A percentile compares a stretch with the other conserved stretches of the same genome.
Evolutionary conservation across 2,888 invertebrate genomes (phyloP).

Genomic region (Heliconius aoede): DNA sequence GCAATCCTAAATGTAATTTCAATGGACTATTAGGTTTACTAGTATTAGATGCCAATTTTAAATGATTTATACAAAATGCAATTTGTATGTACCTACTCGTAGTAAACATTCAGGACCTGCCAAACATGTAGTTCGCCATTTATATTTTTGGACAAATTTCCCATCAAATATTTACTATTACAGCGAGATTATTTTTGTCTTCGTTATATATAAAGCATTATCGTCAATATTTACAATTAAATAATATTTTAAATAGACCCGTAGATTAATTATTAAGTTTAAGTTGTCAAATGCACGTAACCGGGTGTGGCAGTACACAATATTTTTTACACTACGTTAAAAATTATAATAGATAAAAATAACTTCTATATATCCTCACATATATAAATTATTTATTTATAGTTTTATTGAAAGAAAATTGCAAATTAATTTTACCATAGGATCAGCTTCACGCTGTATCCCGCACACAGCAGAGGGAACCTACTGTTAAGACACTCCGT

Average conservation of each 20-base stretch:
- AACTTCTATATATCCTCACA: not conserved
- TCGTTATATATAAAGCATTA: constrained; percentile 13
- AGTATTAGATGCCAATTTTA: constrained; percentile 21
- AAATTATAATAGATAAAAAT: not conserved
- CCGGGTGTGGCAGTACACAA: not conserved
- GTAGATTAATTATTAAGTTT: not conserved
- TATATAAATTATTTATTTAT: too few relatives aligned
- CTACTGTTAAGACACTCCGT: too few relatives aligned
- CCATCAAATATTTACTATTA: constrained; percentile 30
- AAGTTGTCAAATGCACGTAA: constrained; percentile 1
- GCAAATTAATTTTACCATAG: not conserved
- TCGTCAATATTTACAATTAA: constrained; percentile 27
- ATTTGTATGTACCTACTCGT: not conserved
- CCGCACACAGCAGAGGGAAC: too few relatives aligned
- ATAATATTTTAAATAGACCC: constrained; percentile 51
- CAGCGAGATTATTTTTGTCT: constrained; percentile 23
- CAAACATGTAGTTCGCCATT: constrained; percentile 49
- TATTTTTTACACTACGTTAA: constrained; percentile 1
- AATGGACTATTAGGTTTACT: constrained; percentile 9
- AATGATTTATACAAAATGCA: constrained; percentile 3
- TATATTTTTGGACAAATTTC: constrained; percentile 60
- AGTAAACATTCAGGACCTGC: constrained; percentile 19
- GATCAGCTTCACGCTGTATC: too few relatives aligned
- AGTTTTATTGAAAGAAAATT: too few relatives aligned
- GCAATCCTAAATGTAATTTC: too few relatives aligned